Evolutionary conservation across 2,888 invertebrate species (phyloP).

Genomic region (Stratiomys singularior): DNA sequence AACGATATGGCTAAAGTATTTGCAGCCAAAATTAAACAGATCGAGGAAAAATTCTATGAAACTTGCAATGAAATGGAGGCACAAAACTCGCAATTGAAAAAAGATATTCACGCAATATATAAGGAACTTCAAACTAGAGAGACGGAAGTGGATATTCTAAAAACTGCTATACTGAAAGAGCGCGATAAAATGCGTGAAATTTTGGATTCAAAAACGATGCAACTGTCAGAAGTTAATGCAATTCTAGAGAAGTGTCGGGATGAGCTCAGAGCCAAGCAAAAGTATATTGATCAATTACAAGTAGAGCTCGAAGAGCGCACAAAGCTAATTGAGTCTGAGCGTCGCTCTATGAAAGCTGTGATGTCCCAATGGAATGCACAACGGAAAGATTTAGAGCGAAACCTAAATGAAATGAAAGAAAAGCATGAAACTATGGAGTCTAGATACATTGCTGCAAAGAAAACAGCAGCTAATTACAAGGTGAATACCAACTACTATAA

Average conservation of each 20-base stretch:
- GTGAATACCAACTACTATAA: no score
- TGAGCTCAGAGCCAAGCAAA: slow-evolving; percentile 65
- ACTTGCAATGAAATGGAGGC: slow-evolving; percentile 63
- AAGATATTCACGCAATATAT: slow-evolving; percentile 58
- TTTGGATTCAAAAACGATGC: slow-evolving; percentile 57
- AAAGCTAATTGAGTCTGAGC: slow-evolving; percentile 65
- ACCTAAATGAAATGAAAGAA: slow-evolving; percentile 65
- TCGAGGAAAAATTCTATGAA: slow-evolving; percentile 67
- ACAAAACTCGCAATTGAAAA: slow-evolving; percentile 56
- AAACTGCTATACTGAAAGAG: slow-evolving; percentile 63
- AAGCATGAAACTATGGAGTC: slow-evolving; percentile 66
- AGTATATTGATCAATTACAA: slow-evolving; percentile 61
- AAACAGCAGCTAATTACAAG: slow-evolving; percentile 73
- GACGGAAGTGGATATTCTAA: slow-evolving; percentile 62
- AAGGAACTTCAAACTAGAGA: slow-evolving; percentile 59
- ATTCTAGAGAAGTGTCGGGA: slow-evolving; percentile 59
- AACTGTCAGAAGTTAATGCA: slow-evolving; percentile 55
- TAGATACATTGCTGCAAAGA: slow-evolving; percentile 73
- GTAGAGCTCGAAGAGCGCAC: slow-evolving; percentile 61
- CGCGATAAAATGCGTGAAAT: slow-evolving; percentile 61
- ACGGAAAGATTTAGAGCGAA: slow-evolving; percentile 66
- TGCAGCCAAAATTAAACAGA: slow-evolving; percentile 70
- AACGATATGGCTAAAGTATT: slow-evolving; percentile 76
- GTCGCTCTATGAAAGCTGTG: slow-evolving; percentile 65
- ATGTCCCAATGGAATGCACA: slow-evolving; percentile 66